Conservation (phyloP, 2,888 invertebrate genomes). For the Invenusta paracnida region DNA sequence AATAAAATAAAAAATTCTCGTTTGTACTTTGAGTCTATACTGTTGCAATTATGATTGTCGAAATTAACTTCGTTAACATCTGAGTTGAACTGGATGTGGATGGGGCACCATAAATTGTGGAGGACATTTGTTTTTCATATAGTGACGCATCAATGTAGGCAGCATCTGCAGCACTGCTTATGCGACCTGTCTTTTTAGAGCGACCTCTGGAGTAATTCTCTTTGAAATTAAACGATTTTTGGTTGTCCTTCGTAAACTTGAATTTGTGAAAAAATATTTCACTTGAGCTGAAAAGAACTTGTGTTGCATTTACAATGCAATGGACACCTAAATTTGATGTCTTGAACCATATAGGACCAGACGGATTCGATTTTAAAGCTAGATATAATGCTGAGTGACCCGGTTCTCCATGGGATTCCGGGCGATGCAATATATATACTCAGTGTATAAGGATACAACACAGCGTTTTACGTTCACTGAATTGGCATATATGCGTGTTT, state of each 20-base stretch:
- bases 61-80: background rate
- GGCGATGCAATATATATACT: slow-evolving; percentile 6
- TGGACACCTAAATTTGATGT: background rate
- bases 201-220: background rate
- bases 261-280: background rate
- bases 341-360: background rate
- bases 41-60: background rate
- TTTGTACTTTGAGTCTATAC: background rate
- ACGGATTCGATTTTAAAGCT: background rate
- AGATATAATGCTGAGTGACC: background rate
- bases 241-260: background rate
- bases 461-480: slow-evolving; percentile 14
- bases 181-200: background rate
- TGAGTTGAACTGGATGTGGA: background rate
- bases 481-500: background rate
- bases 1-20: background rate
- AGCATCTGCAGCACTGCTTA: background rate
- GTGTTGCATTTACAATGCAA: background rate
- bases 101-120: background rate
- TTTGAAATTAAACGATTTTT: background rate
- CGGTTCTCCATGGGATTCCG: slow-evolving; percentile 17
- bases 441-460: background rate
- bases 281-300: background rate
- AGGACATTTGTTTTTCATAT: background rate
- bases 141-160: background rate